Conservation (phyloP, 2,113 vertebrate genomes). For the Vanacampus margaritifer region DNA sequence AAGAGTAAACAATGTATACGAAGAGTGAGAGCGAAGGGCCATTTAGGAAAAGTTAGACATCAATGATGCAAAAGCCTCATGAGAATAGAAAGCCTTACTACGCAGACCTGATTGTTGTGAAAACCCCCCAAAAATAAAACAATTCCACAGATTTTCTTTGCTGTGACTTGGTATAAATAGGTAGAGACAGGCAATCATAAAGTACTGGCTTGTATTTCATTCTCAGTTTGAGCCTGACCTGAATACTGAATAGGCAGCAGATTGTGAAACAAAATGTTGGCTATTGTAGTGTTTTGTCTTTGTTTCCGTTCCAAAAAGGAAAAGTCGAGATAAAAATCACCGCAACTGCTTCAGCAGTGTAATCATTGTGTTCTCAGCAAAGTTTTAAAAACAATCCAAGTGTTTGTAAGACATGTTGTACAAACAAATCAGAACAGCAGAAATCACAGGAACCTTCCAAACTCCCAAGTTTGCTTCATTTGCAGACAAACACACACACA, state of each 20-base stretch:
- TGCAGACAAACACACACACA: too few relatives aligned
- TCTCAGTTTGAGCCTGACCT: slow-evolving; percentile 29
- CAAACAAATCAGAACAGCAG: not conserved
- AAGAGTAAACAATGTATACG: not conserved
- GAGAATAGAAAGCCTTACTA: slow-evolving; percentile 12
- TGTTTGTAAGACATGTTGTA: not conserved
- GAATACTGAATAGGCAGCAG: slow-evolving; percentile 38
- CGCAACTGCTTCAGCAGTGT: not conserved
- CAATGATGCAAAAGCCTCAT: slow-evolving; percentile 1
- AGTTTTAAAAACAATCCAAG: not conserved
- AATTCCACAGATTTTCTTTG: slow-evolving; percentile 42
- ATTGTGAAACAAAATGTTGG: not conserved
- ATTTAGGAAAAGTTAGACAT: not conserved
- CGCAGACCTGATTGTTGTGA: slow-evolving; percentile 16
- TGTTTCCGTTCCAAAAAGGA: not conserved
- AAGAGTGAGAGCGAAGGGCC: not conserved
- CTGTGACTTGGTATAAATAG: slow-evolving; percentile 37
- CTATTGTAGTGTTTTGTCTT: not conserved
- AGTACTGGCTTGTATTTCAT: slow-evolving; percentile 30
- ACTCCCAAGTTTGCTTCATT: too few relatives aligned
- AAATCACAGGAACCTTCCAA: too few relatives aligned
- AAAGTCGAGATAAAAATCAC: not conserved
- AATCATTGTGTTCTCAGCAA: not conserved
- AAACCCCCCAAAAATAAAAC: slow-evolving; percentile 39
- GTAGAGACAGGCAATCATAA: slow-evolving; percentile 42